Base-by-base conservation (phyloP, 2,888 invertebrate genomes). In the Acrocyrtus sp. region DNA sequence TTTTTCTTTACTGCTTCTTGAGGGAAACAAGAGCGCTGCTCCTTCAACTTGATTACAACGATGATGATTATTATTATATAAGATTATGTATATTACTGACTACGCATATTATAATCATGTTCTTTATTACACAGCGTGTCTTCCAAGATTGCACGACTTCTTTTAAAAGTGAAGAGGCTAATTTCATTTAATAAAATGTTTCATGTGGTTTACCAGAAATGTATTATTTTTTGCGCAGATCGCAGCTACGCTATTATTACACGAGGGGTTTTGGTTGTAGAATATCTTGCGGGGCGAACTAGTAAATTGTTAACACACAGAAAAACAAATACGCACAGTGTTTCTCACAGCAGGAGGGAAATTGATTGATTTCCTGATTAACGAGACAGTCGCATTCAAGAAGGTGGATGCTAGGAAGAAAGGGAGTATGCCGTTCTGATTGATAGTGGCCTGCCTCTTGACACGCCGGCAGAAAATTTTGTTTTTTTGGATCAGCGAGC, bases 341-440 rank as follows among this genome's bases (percentile, higher is more conserved):
- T 53, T 47, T 61, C 34, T 27, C 58, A 34, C 58, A 58, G 60
- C 67, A 60, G 60, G 58, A 68, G 67, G 67, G 60, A 60, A 68
- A 68, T 68, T 68, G 67, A 68, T 68, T 68, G 67, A 68, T 68
- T 68, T 68, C 67, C 67, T 68, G 67, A 68, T 68, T 68, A 68
- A 41, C 60, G 34, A 68, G 29, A n/a, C n/a, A 68, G 60, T 60
- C 67, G 60, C 53, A 68, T 26, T 24, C 3, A 15, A 26, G 24
- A 50, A 22, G 50, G 15, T 19, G 19, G 10, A 58, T 43, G 45
- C 22, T n/a, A 45, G 17, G n/a, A 10, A n/a, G 17, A 45, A 45
- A 10, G 5, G n/a, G 45, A n/a, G 6, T 45, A 4, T 45, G 15
- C 45, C 39, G 47, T 21, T 48, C 19, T 61, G 48, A 61, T 27